Evolutionary conservation across 92 coral and sea anemone genomes (phyloP).

Genomic region (Plumapathes pennacea): DNA sequence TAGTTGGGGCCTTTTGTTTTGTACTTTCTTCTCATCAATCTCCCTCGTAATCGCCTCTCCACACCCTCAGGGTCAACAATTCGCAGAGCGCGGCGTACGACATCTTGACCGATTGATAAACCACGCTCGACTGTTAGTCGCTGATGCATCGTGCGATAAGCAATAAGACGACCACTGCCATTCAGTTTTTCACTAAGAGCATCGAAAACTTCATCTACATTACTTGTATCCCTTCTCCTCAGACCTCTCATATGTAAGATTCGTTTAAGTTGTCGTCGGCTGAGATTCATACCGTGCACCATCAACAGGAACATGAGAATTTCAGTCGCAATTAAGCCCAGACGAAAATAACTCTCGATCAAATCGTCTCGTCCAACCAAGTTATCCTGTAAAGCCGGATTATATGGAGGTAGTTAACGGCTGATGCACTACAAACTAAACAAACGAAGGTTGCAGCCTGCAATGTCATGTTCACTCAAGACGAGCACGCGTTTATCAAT

Average conservation of each 20-base stretch:
- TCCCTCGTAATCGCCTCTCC: conserved; percentile 25
- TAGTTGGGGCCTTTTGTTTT: conserved; percentile 26
- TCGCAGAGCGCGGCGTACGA: conserved; percentile 21
- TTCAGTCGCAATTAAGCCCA: conserved; percentile 19
- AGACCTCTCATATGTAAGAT: conserved; percentile 14
- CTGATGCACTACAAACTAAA: too few species aligned
- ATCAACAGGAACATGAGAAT: conserved; percentile 17
- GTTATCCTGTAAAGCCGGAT: too few species aligned
- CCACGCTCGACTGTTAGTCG: conserved; percentile 24
- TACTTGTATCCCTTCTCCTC: conserved; percentile 7
- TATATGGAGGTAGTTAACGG: too few species aligned
- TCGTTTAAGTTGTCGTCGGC: conserved; percentile 29
- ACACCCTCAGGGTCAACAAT: conserved; percentile 41
- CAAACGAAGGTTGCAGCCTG: too few species aligned
- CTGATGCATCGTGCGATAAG: conserved; percentile 60
- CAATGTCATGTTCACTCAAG: too few species aligned
- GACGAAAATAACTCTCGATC: conserved; percentile 19
- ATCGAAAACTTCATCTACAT: conserved; percentile 1
- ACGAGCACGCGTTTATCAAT: too few species aligned
- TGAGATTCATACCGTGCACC: conserved; percentile 39
- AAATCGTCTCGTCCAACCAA: conserved; percentile 17
- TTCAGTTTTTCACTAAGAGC: conserved; percentile 22
- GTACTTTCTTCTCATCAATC: conserved; percentile 43
- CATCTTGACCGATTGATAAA: conserved; percentile 7
- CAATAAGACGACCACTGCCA: conserved; percentile 42